These are phyloP conservation scores for Circaetus gallicus DNA, from an alignment of 2,113 vertebrate species.

Conservation along the genomic window DNA sequence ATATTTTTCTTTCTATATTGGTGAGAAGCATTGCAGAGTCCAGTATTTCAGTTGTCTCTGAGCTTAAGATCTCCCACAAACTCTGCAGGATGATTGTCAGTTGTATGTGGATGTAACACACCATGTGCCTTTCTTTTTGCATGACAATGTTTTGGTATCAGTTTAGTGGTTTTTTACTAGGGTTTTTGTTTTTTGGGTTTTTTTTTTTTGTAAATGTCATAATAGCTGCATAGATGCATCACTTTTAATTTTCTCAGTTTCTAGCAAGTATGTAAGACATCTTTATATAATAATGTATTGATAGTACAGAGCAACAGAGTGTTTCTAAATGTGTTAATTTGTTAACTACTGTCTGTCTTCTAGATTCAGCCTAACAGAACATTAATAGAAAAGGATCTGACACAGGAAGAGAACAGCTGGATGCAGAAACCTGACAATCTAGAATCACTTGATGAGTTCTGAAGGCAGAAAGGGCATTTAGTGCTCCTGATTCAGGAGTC, in stretches of 20 bases:
- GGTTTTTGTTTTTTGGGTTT: too few species aligned
- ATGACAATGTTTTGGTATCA: not conserved
- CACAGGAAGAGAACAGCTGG: not conserved
- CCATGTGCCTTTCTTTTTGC: not conserved
- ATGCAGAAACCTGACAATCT: not conserved
- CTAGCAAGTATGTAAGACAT: not conserved
- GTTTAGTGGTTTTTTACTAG: not conserved
- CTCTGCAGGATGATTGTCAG: not conserved
- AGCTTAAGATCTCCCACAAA: not conserved
- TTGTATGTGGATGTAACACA: not conserved
- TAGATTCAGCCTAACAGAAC: constrained; percentile 52
- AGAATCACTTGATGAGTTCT: not conserved
- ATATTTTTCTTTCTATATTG: not conserved
- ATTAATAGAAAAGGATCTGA: not conserved
- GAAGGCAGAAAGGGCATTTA: not conserved
- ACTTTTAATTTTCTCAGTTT: not conserved
- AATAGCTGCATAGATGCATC: not conserved
- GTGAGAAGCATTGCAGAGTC: not conserved
- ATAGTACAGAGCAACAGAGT: not conserved
- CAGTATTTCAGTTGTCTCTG: not conserved
- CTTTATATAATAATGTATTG: not conserved
- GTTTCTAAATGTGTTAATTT: not conserved
- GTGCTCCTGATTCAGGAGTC: not conserved
- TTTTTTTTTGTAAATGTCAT: not conserved
- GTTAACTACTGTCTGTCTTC: not conserved